These are phyloP conservation scores for Haliclona indistincta DNA, from an alignment of 37 sponge, comb jelly and placozoan species.

Conservation along the genomic window DNA sequence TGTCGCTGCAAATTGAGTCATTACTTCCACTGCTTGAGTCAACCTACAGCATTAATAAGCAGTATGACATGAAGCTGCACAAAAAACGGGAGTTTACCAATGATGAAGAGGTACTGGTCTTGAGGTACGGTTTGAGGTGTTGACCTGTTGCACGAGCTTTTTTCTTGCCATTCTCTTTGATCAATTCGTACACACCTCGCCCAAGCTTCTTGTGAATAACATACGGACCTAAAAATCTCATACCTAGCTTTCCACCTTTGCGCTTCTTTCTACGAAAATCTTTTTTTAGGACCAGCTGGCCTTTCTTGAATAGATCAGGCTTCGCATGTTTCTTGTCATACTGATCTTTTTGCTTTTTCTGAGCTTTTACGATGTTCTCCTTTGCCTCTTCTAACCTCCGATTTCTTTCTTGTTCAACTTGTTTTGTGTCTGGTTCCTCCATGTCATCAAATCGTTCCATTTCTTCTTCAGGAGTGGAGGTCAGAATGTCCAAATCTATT, in stretches of 20 bases:
- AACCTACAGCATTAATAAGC: no score
- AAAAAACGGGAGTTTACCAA: no score
- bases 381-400: slow-evolving; percentile 49
- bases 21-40: no score
- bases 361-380: slow-evolving; percentile 64
- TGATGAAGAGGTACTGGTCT: no score
- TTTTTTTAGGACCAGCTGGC: slow-evolving; percentile 52
- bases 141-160: slow-evolving; percentile 1
- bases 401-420: neutral
- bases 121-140: slow-evolving; percentile 16
- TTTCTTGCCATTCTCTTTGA: neutral
- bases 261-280: slow-evolving; percentile 67
- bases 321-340: slow-evolving; percentile 71
- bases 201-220: slow-evolving; percentile 17
- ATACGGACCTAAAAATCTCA: slow-evolving; percentile 41
- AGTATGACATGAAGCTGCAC: no score
- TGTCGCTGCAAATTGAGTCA: no score
- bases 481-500: slow-evolving; percentile 46
- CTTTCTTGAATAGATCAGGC: slow-evolving; percentile 31
- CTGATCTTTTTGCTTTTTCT: slow-evolving; percentile 61
- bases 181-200: neutral
- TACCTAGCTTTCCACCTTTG: slow-evolving; percentile 62
- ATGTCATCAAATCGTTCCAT: slow-evolving; percentile 3
- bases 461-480: slow-evolving; percentile 17
- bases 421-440: slow-evolving; percentile 2